Conservation (phyloP, 2,113 vertebrate species). For the Pleuronectes platessa region DNA sequence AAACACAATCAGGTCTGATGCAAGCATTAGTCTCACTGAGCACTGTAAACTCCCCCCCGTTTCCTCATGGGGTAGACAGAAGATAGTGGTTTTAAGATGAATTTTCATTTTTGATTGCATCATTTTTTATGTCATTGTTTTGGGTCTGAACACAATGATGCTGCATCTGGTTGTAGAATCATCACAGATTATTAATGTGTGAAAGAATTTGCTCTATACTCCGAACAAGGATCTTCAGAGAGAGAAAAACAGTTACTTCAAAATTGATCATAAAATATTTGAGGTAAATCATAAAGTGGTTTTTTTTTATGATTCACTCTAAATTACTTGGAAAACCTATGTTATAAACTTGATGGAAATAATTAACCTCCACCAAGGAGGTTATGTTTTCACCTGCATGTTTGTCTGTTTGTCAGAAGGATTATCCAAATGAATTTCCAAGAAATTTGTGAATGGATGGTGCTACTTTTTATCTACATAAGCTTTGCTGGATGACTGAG, state of each 20-base stretch:
- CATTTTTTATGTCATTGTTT: constrained; percentile 6
- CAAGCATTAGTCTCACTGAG: not conserved
- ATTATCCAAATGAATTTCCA: too few relatives aligned
- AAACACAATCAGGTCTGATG: not conserved
- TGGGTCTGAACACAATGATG: not conserved
- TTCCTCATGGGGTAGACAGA: not conserved
- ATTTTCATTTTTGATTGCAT: not conserved
- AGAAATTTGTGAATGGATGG: too few relatives aligned
- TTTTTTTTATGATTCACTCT: not conserved
- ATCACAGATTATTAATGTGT: not conserved
- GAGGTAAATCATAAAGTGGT: not conserved
- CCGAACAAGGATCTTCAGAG: not conserved
- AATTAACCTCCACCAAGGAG: too few relatives aligned
- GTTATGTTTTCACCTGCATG: too few relatives aligned
- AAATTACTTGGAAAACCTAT: not conserved
- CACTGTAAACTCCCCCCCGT: not conserved
- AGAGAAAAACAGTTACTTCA: not conserved
- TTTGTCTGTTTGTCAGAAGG: too few relatives aligned
- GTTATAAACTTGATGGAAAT: not conserved
- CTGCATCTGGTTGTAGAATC: not conserved
- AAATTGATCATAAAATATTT: not conserved
- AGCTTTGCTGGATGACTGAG: too few relatives aligned
- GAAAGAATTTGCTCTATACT: not conserved
- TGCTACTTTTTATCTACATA: too few relatives aligned
- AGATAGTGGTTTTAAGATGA: not conserved